Conservation (phyloP, 2,888 invertebrate genomes). For the Pterostichus niger region DNA sequence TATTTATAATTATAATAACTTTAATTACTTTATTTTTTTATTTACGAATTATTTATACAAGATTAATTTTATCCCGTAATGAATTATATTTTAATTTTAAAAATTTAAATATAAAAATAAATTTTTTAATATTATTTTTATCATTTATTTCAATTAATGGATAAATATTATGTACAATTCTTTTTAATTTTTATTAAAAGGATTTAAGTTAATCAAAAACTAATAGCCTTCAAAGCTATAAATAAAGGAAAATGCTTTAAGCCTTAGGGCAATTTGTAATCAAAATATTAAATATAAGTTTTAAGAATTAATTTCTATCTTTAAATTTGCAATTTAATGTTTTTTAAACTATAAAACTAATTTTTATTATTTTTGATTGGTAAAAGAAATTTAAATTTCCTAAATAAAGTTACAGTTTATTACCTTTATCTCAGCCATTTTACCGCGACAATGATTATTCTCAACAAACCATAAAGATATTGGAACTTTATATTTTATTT, state of each 20-base stretch:
- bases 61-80: conserved; percentile 78
- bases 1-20: conserved; percentile 78
- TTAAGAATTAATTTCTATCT: conserved; percentile 73
- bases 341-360: conserved; percentile 80
- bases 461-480: conserved; percentile 89
- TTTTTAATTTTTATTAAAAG: conserved; percentile 72
- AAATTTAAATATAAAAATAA: conserved; percentile 74
- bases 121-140: conserved; percentile 70
- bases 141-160: conserved; percentile 72
- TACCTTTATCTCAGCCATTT: conserved; percentile 82
- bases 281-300: conserved; percentile 5
- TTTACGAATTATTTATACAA: conserved; percentile 77
- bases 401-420: conserved; percentile 84
- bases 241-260: no score
- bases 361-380: conserved; percentile 79
- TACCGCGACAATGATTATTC: conserved; percentile 84
- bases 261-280: conserved; percentile 75
- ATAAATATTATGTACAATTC: conserved; percentile 70
- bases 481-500: conserved; percentile 86
- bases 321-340: conserved; percentile 83
- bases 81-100: conserved; percentile 77
- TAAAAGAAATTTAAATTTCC: conserved; percentile 69
- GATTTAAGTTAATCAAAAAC: conserved; percentile 81
- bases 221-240: conserved; percentile 83
- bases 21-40: conserved; percentile 81